Evolutionary conservation across 2,888 invertebrate genomes (phyloP).

Genomic region (Acanthococcus lagerstroemiae): DNA sequence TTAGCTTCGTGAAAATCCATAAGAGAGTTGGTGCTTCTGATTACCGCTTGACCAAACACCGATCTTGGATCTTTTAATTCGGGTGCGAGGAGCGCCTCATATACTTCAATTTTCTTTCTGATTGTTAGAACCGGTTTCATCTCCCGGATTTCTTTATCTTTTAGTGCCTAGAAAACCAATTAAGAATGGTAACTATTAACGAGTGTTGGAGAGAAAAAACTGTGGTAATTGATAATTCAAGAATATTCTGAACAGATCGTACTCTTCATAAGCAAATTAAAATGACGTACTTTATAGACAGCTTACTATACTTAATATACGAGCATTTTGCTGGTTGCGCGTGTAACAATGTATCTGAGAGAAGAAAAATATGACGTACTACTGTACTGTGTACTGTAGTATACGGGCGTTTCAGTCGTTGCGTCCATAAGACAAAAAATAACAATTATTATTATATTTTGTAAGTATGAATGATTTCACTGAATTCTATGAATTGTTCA

Average conservation of each 20-base stretch:
- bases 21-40: not conserved
- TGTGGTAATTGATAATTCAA: no score
- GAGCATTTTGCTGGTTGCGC: not conserved
- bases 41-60: not conserved
- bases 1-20: conserved; percentile 17
- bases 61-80: conserved; percentile 13
- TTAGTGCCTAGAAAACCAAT: conserved; percentile 8
- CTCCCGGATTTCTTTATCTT: conserved; percentile 1
- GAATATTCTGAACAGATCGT: not conserved
- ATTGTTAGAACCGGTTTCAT: conserved; percentile 9
- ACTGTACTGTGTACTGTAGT: not conserved
- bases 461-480: no score
- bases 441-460: no score
- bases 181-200: no score
- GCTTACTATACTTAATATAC: not conserved
- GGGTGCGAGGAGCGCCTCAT: conserved; percentile 3
- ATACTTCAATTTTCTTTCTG: conserved; percentile 2
- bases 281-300: not conserved
- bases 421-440: not conserved
- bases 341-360: not conserved
- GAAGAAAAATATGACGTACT: not conserved
- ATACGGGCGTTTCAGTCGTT: not conserved
- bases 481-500: no score
- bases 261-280: not conserved
- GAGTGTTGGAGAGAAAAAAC: no score